Base-by-base conservation (phyloP, 2,888 invertebrate species). In the Augiades crinisus region DNA sequence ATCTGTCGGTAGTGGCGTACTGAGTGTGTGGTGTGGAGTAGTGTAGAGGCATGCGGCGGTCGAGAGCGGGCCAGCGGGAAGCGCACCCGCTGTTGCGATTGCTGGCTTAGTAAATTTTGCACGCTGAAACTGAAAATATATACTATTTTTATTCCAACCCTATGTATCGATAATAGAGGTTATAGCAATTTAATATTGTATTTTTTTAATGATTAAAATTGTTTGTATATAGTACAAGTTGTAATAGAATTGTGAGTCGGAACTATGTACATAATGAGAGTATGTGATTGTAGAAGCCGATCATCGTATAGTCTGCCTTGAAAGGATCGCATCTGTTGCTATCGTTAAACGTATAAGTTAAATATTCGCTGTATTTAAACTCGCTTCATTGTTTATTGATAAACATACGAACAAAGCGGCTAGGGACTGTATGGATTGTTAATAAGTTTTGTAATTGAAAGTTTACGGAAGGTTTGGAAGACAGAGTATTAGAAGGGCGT, bases 141-240 rank as follows among this genome's bases (percentile, higher is more conserved):
- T 70, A 73, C 72, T 81, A 81, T 82, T 83, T 81, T 80, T 81
- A 87, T 87, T 88, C 87, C 87, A 87, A 80, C 73, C 78, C 78
- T 83, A 78, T 81, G 59, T 59, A 75, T 75, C 69, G 75, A 78
- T 82, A 78, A 81, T 85, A 83, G 83, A 84, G 75, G 75, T 85
- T 81, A 71, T 82, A 86, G 83, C 79, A 72, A 82, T 82, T 83
- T 81, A 82, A 81, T 75, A 81, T 74, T 84, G 84, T 87, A 87
- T 87, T 84, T 87, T 86, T 86, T 85, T 80, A 77, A 80, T 68
- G 65, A 68, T 73, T 72, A 77, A 69, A 82, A 83, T 83, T 86
- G 84, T 86, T 87, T 89, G 88, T 89, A 89, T 85, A 89, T 89
- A 89, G 88, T 87, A 89, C 86, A 88, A 86, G 86, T 84, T 77